phyloP scores from a whole-genome alignment of 1,140 invertebrate species.

The Drosophila lini region DNA sequence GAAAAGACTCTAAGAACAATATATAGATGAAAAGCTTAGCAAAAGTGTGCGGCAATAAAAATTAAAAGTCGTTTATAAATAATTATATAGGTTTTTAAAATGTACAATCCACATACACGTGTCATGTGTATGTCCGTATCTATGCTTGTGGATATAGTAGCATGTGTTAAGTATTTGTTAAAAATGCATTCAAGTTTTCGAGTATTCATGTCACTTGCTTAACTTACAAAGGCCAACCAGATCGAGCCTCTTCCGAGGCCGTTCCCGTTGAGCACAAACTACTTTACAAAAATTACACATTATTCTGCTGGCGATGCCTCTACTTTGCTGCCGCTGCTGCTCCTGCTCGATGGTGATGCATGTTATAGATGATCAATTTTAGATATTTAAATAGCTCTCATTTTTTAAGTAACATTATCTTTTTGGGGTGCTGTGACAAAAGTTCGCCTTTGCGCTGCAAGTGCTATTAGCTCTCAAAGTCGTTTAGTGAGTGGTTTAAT shows the following conservation, averaged over 20 bases:
- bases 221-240: constrained; percentile 70
- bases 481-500: constrained; percentile 22
- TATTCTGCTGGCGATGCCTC: constrained; percentile 47
- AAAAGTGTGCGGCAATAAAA: constrained; percentile 68
- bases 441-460: constrained; percentile 32
- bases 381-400: constrained; percentile 39
- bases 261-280: constrained; percentile 58
- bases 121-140: constrained; percentile 15
- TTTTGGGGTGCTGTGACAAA: constrained; percentile 68
- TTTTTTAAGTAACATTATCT: constrained; percentile 66
- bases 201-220: constrained; percentile 79
- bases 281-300: constrained; percentile 77
- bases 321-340: constrained; percentile 17
- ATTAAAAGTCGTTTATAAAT: constrained; percentile 40
- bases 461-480: constrained; percentile 47
- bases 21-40: constrained; percentile 58
- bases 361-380: constrained; percentile 28
- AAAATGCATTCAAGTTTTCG: constrained; percentile 78
- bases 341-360: constrained; percentile 3
- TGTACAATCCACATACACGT: constrained; percentile 46
- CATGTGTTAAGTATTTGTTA: constrained; percentile 68
- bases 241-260: constrained; percentile 40
- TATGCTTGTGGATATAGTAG: constrained; percentile 32
- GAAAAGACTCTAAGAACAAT: constrained; percentile 57
- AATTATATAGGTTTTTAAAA: constrained; percentile 35